Percentiles rank a stretch among this genome's conserved stretches.
Evolutionary conservation across 2,113 vertebrate genomes (phyloP).

Genomic region (Callochromis pleurospilus): DNA sequence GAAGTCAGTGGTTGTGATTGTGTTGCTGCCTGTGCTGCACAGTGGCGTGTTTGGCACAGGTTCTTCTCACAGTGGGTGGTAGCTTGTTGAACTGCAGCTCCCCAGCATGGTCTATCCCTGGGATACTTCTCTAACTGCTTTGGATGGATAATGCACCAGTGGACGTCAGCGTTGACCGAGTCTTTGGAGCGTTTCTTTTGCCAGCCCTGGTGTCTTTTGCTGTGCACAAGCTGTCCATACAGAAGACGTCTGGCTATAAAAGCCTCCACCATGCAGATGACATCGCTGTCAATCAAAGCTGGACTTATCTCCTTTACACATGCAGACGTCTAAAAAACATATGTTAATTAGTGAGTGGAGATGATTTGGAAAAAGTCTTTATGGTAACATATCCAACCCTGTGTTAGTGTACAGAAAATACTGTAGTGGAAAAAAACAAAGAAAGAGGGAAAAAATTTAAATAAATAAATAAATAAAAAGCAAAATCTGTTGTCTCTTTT

Average conservation of each 20-base stretch:
- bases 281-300: rapidly evolving
- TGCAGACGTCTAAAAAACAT: not conserved
- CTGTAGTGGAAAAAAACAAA: not conserved
- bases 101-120: not conserved
- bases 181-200: not conserved
- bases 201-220: not conserved
- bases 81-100: not conserved
- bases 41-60: not conserved
- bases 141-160: not conserved
- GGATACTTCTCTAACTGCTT: not conserved
- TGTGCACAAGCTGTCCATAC: not conserved
- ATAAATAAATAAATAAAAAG: not conserved
- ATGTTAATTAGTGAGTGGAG: not conserved
- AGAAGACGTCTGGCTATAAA: not conserved
- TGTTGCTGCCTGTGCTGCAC: not conserved
- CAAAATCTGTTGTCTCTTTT: not conserved
- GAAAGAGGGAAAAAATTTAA: rapidly evolving
- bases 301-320: not conserved
- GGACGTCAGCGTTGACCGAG: rapidly evolving
- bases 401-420: not conserved
- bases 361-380: not conserved
- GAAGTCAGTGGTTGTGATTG: not conserved
- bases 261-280: not conserved
- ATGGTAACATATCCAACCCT: not conserved
- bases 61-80: not conserved